Evolutionary conservation across 2,888 invertebrate genomes (phyloP), one percentile per base, ranked within the genome.

Genomic region (Drosophila borborema): DNA sequence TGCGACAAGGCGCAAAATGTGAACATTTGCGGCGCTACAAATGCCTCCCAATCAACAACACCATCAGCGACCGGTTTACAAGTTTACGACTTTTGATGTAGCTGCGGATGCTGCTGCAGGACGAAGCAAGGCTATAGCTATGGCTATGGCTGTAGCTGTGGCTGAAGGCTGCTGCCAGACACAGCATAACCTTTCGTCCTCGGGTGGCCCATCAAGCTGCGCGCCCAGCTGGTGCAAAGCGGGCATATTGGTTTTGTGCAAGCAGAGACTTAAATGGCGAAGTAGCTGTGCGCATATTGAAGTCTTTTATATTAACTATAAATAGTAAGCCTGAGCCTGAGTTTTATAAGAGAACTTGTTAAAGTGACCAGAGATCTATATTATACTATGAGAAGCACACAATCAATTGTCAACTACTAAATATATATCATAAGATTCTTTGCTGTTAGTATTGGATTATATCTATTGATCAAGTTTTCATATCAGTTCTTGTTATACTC

Each of bases 1-100:
- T 66, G 61, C 40, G 67, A 55, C 14, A 55, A 69, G 53, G 65
- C 53, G 31, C 49, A 76, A 89, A 89, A 86, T 89, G 83, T 82
- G 74, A 75, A 73, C 88, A 86, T 86, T 87, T 87, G 86, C 72
- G 75, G 77, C 77, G 76, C 64, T 74, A 67, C 74, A 80, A 86
- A 88, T 78, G 86, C 80, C 72, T 51, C 64, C 74, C 87, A 88
- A 88, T 88, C 87, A 89, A 80, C 89, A 71, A 88, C 89, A 82
- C 90, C 90, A 88, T 88, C 90, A 90, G 82, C 72, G 78, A 60
- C 84, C 76, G 80, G 72, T 76, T 84, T 77, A 86, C 79, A 81
- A 84, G 74, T 74, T 84, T 82, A 84, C 81, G 87, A 89, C 89
- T 84, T 90, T 80, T 90, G 86, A 89, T 90, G 82, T 76, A 55